Conservation (phyloP, 2,113 vertebrate genomes). For the Lampris incognitus region DNA sequence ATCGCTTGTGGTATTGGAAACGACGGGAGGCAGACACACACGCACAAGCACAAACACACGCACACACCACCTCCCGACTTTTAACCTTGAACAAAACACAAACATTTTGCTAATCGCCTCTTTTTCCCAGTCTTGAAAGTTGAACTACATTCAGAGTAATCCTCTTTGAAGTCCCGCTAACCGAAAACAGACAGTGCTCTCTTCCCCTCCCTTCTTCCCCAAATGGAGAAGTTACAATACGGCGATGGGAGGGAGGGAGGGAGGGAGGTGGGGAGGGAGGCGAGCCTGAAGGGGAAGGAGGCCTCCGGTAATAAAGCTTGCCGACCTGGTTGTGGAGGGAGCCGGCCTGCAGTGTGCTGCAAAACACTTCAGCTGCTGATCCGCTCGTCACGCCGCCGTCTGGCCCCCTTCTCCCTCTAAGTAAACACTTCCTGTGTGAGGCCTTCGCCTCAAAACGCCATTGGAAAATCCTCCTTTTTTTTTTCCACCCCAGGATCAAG, state of each 20-base stretch:
- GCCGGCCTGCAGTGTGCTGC: conserved; percentile 35
- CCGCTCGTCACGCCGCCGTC: conserved; percentile 47
- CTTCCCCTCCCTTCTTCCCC: background rate
- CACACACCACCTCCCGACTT: background rate
- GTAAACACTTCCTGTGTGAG: conserved; percentile 58
- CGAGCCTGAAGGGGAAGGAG: conserved; percentile 17
- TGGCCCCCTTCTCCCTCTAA: conserved; percentile 46
- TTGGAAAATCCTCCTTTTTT: background rate
- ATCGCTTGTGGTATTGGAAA: background rate
- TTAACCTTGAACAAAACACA: conserved; percentile 52
- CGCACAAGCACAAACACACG: no score
- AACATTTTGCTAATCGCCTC: conserved; percentile 58
- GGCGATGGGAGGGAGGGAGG: conserved; percentile 26
- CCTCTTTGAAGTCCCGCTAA: conserved; percentile 67
- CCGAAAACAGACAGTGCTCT: conserved; percentile 63
- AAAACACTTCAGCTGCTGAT: conserved; percentile 69
- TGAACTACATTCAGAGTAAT: conserved; percentile 48
- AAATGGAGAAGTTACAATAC: conserved; percentile 50
- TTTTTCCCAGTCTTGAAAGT: conserved; percentile 52
- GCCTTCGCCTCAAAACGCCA: conserved; percentile 17
- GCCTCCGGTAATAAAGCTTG: conserved; percentile 50
- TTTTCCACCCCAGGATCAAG: conserved; percentile 1
- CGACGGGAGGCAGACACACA: no score
- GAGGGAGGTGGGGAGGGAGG: conserved; percentile 11
- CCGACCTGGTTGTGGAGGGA: conserved; percentile 57